A percentile compares a stretch with the other conserved stretches of the same genome.
Conservation (phyloP, 2,888 invertebrate species). For the Rotaria sp. region DNA sequence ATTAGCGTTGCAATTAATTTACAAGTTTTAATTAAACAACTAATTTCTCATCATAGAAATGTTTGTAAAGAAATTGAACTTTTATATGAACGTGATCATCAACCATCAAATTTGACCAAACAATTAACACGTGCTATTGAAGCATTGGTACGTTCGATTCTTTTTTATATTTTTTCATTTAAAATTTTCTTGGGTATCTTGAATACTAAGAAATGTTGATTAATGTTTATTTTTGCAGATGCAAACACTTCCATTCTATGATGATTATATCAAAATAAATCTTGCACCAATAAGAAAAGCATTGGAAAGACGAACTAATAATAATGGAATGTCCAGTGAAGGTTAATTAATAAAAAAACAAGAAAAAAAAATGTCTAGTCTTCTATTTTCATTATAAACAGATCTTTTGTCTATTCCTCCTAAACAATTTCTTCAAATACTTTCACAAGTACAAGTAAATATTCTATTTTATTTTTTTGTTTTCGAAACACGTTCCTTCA, state of each 20-base stretch:
- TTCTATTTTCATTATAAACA: background rate
- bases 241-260: background rate
- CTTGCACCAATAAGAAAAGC: conserved; percentile 6
- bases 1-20: background rate
- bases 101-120: background rate
- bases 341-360: background rate
- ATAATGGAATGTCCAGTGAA: background rate
- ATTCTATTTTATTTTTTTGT: background rate
- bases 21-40: background rate
- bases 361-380: background rate
- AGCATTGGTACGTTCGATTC: background rate
- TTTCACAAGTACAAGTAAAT: conserved; percentile 25
- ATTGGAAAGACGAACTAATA: background rate
- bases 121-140: background rate
- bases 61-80: background rate
- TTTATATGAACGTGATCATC: background rate
- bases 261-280: background rate
- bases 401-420: background rate
- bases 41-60: background rate
- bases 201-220: too few relatives aligned
- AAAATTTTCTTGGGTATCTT: too few relatives aligned
- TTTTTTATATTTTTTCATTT: too few relatives aligned
- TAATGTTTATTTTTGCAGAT: background rate
- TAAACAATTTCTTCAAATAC: conserved; percentile 24
- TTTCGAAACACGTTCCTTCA: too few relatives aligned